A percentile compares a stretch with the other conserved stretches of the same genome.
Evolutionary conservation across 2,113 vertebrate genomes (phyloP).

Genomic region (Pedionomus torquatus): DNA sequence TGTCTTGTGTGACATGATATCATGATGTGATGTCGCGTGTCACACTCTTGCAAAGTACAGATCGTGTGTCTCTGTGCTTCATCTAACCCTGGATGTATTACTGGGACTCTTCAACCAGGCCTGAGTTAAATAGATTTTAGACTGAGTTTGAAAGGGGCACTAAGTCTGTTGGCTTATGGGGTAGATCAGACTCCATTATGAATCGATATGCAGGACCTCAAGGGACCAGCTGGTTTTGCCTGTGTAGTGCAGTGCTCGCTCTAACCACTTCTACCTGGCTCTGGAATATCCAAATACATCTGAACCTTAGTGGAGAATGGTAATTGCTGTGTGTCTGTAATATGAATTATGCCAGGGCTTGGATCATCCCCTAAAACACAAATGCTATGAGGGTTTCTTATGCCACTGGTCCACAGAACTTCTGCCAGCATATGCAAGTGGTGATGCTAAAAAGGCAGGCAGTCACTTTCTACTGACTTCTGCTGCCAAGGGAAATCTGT

Average conservation of each 20-base stretch:
- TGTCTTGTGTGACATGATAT: fast-evolving
- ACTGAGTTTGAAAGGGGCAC: neutral
- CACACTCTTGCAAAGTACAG: neutral
- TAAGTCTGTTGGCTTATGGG: neutral
- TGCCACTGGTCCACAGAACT: neutral
- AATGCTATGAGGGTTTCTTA: neutral
- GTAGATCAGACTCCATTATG: neutral
- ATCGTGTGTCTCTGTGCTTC: neutral
- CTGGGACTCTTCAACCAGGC: neutral
- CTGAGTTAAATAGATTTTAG: neutral
- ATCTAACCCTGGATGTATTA: neutral
- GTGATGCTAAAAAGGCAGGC: neutral
- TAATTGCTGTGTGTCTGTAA: neutral
- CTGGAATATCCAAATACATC: neutral
- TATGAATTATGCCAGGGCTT: neutral
- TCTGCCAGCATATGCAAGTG: neutral
- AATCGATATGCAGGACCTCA: neutral
- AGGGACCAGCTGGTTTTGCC: neutral
- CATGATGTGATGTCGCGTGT: neutral
- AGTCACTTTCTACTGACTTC: neutral
- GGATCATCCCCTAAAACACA: neutral
- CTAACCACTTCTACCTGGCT: neutral
- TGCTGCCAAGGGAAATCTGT: neutral
- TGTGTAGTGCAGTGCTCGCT: neutral
- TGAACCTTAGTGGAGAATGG: neutral